Evolutionary conservation across 53 echinoderm and acorn worm genomes (phyloP), one percentile per base, ranked within the genome.

Genomic region (Crossaster papposus): DNA sequence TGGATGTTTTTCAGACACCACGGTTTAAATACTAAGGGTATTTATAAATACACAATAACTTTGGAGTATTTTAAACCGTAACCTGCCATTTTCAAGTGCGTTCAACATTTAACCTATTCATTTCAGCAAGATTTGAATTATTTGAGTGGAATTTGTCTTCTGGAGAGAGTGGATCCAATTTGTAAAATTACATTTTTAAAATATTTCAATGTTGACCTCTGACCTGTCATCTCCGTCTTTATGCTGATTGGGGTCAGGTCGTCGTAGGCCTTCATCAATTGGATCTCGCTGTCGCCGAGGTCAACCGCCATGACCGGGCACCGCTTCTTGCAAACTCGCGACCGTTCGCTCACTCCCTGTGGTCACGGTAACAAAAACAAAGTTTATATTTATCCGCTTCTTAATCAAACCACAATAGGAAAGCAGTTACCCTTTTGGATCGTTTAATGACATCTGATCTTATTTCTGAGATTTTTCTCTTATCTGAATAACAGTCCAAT

Each of bases 191-290:
- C n/a, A n/a, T n/a, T n/a, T n/a, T n/a, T n/a, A n/a, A n/a, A n/a
- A n/a, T n/a, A n/a, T n/a, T n/a, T n/a, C n/a, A n/a, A n/a, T n/a
- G n/a, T 44, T 44, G 22, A 58, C 22, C 58, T 58, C 58, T 33
- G 38, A 98, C 98, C 98, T 92, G 94, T 94, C 94, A 98, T 95
- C 68, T 92, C 95, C 54, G 96, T 96, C 88, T 91, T 96, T 79
- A 98, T 94, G 32, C 83, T 91, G 15, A 98, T 91, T 8, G 98
- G 98, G 51, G 98, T 91, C 0, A 98, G 72, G 62, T 98, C 98
- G 86, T 98, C 98, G 77, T 98, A 94, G 7, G 94, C 93, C 58
- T 96, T 98, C 98, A 98, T 94, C 32, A 98, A 87, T 75, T 98
- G 98, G 29, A 98, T 94, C 72, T 95, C 95, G 26, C 94, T 93